These are phyloP conservation scores for Phasianus colchicus DNA, from an alignment of 2,113 vertebrate species.

Conservation along the genomic window DNA sequence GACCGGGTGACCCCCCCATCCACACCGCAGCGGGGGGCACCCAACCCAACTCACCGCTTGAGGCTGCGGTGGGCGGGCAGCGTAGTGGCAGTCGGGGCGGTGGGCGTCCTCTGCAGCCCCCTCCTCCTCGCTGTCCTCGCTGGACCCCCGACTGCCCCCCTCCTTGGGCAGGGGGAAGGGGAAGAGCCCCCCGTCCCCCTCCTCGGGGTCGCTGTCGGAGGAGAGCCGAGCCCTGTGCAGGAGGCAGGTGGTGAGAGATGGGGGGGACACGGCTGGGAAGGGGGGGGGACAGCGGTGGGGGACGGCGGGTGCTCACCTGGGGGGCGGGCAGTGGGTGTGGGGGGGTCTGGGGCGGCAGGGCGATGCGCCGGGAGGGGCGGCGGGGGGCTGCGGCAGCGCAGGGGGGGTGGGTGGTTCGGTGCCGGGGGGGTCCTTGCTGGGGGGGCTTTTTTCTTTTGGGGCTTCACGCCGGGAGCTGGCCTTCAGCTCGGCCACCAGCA, in stretches of 20 bases:
- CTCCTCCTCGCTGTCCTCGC: conserved; percentile 91
- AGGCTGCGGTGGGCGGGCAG: conserved; percentile 83
- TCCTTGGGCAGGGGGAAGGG: conserved; percentile 77
- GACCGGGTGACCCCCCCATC: background rate
- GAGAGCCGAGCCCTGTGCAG: conserved; percentile 60
- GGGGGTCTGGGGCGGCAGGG: conserved; percentile 81
- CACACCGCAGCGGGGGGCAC: background rate
- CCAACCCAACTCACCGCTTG: conserved; percentile 80
- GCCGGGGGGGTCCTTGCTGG: conserved; percentile 70
- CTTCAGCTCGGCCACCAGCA: conserved; percentile 91
- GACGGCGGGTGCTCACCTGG: conserved; percentile 76
- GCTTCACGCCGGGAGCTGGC: conserved; percentile 78
- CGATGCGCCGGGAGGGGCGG: conserved; percentile 61
- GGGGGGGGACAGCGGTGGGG: background rate
- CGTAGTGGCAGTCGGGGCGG: conserved; percentile 81
- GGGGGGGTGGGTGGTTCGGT: conserved; percentile 50
- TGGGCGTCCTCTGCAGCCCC: conserved; percentile 68
- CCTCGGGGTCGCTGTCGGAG: conserved; percentile 82
- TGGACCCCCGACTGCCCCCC: conserved; percentile 81
- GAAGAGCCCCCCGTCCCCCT: conserved; percentile 74
- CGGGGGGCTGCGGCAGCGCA: conserved; percentile 70
- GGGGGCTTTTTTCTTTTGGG: conserved; percentile 84
- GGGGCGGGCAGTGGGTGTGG: conserved; percentile 79
- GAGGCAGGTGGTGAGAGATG: background rate
- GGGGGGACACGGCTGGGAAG: background rate